A percentile compares a stretch with the other conserved stretches of the same genome.
Conservation (phyloP, 2,797 vertebrate species). For the Macroramphosus scolopax region DNA sequence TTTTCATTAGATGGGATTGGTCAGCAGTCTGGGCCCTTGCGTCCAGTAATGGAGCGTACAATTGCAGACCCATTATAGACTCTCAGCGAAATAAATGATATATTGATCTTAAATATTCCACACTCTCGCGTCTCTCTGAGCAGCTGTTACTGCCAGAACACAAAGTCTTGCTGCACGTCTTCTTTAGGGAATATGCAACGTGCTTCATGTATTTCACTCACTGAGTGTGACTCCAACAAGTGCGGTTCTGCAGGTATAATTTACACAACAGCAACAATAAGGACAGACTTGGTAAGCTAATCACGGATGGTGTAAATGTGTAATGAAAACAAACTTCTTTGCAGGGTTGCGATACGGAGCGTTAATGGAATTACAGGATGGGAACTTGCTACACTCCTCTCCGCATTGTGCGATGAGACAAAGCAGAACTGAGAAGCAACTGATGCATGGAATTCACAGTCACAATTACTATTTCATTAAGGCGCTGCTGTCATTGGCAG, state of each 20-base stretch:
- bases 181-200: slow-evolving; percentile 47
- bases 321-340: slow-evolving; percentile 61
- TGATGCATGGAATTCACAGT: slow-evolving; percentile 69
- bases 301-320: slow-evolving; percentile 48
- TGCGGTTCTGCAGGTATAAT: no score
- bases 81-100: slow-evolving; percentile 73
- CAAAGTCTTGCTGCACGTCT: slow-evolving; percentile 34
- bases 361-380: slow-evolving; percentile 63
- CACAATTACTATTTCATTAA: slow-evolving; percentile 81
- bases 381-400: slow-evolving; percentile 47
- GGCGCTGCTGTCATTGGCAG: slow-evolving; percentile 68
- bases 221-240: slow-evolving; percentile 8
- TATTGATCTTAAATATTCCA: slow-evolving; percentile 75
- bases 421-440: slow-evolving; percentile 63
- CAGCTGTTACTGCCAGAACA: slow-evolving; percentile 45
- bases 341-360: slow-evolving; percentile 52
- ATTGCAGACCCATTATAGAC: slow-evolving; percentile 67
- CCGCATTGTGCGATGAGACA: slow-evolving; percentile 50
- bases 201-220: slow-evolving; percentile 30
- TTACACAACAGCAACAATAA: no score
- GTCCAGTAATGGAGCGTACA: slow-evolving; percentile 71
- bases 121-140: slow-evolving; percentile 46
- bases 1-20: slow-evolving; percentile 75
- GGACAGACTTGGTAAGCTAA: slow-evolving; percentile 20
- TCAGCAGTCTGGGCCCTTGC: slow-evolving; percentile 69